Evolutionary conservation across 2,888 invertebrate species (phyloP), one percentile per base, ranked within the genome.

Genomic region (Andrena bicolor): DNA sequence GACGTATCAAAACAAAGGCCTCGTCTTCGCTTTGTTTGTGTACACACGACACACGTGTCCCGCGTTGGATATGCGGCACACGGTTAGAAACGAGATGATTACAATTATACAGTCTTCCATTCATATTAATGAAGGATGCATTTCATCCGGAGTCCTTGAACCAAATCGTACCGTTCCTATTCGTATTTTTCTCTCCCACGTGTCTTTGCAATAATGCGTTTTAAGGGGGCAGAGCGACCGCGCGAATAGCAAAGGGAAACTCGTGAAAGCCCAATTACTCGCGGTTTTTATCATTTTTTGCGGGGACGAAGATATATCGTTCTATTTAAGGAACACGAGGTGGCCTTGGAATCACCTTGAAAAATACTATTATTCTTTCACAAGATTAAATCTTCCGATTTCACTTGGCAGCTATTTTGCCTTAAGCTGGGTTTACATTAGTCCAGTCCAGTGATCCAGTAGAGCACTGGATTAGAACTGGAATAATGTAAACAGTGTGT

Each of bases 91-190:
- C 65, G 51, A 60, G 80, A 71, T 32, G 61, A 80, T 63, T 63
- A 66, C 66, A 77, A 66, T 80, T 72, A 66, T 56, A 77, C 61
- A 61, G 56, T 48, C 61, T 51, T 72, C 41, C 63, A 68, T 78
- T 80, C 68, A 72, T 78, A 68, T 53, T 78, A 78, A 80, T 73
- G 78, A 80, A 72, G 16, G 49, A 66, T 63, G 53, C n/a, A 63
- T 72, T 78, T 78, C 32, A 63, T 49, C 16, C 13, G n/a, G 5
- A 35, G 51, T 16, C 63, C 72, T 78, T 68, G 78, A 68, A 72
- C 49, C 16, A 35, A 56, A 72, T 79, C 26, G n/a, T 16, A n/a
- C 13, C 13, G 32, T 56, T 16, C 20, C 7, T 35, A 41, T 65
- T 23, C 10, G 49, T 61, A n/a, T 23, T 60, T 4, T 68, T 49